Evolutionary conservation across 1,140 invertebrate genomes (phyloP).

Genomic region (Ptiloglossa arizonensis): DNA sequence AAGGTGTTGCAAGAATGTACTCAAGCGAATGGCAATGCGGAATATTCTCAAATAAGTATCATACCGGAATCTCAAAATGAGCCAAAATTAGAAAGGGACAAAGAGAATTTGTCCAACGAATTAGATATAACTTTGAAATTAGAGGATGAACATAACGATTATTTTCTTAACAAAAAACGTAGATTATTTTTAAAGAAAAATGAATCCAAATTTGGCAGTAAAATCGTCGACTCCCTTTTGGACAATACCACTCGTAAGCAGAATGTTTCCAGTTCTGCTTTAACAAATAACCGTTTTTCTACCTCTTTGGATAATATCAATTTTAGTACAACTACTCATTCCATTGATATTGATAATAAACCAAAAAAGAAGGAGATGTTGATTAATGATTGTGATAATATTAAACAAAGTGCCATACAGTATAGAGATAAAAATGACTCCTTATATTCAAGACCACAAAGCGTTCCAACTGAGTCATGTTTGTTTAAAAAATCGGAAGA

Average conservation of each 20-base stretch:
- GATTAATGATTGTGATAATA: neutral
- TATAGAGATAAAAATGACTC: neutral
- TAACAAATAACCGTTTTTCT: neutral
- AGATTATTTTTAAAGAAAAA: conserved; percentile 53
- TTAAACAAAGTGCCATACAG: neutral
- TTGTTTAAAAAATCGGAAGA: neutral
- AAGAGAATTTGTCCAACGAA: conserved; percentile 2
- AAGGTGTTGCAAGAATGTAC: conserved; percentile 67
- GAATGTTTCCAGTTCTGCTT: neutral
- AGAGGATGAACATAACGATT: conserved; percentile 24
- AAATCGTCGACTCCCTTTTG: conserved; percentile 48
- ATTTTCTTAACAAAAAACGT: conserved; percentile 16
- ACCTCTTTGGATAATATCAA: conserved; percentile 26
- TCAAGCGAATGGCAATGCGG: neutral
- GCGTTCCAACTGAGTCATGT: neutral
- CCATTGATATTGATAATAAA: neutral
- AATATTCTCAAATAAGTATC: neutral
- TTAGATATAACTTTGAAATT: neutral
- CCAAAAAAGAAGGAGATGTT: neutral
- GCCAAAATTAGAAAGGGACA: neutral
- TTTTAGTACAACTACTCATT: neutral
- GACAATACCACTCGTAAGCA: conserved; percentile 18
- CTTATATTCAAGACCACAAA: neutral
- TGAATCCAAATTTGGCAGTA: conserved; percentile 41
- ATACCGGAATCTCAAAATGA: neutral